A percentile compares a stretch with the other conserved stretches of the same genome.
Conservation (phyloP, 2,888 invertebrate genomes). For the Melanargia galathea region DNA sequence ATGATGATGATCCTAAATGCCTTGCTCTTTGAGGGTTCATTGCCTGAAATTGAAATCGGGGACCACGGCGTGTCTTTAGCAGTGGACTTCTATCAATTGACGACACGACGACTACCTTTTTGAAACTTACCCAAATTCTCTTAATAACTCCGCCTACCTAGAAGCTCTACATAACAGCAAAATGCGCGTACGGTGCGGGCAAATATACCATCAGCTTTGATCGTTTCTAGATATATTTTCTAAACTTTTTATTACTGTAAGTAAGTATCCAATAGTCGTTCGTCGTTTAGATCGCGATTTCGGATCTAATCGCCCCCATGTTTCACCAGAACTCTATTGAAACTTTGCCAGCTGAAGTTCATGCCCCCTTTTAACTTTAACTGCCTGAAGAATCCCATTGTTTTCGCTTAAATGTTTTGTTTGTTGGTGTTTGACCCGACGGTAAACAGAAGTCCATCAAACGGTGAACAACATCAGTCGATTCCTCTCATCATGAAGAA, state of each 20-base stretch:
- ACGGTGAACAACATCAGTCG: neutral
- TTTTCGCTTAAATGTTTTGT: conserved; percentile 8
- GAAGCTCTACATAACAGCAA: no score
- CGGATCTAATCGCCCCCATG: conserved; percentile 34
- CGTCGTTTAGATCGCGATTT: conserved; percentile 16
- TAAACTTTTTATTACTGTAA: conserved; percentile 15
- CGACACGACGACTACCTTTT: no score
- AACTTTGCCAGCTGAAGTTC: conserved; percentile 34
- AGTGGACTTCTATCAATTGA: no score
- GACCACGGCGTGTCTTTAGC: no score
- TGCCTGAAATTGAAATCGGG: no score
- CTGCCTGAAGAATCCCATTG: conserved; percentile 7
- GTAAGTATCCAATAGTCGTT: conserved; percentile 11
- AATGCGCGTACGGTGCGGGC: neutral
- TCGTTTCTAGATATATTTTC: neutral
- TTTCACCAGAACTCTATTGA: conserved; percentile 30
- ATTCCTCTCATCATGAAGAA: no score
- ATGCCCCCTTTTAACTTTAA: conserved; percentile 18
- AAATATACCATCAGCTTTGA: neutral
- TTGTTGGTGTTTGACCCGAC: neutral
- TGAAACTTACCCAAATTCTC: no score
- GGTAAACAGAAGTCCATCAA: neutral
- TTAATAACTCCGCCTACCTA: no score
- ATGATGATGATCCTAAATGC: no score
- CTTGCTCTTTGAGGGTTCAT: no score